Conservation (phyloP, 2,888 invertebrate genomes). For the Abscondita cerata region DNA sequence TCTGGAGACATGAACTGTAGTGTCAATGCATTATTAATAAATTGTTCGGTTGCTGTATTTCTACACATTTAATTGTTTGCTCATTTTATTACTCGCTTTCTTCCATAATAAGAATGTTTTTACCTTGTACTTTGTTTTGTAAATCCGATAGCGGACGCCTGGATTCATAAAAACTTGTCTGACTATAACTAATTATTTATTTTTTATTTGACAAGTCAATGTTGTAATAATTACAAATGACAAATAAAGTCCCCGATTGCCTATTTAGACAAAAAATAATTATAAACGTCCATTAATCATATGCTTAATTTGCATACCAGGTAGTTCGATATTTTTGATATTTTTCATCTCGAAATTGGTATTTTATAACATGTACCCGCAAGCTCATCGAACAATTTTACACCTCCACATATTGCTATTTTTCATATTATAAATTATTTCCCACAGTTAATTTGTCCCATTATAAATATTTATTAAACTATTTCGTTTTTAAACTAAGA, state of each 20-base stretch:
- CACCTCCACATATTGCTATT: constrained; percentile 10
- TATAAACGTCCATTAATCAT: constrained; percentile 21
- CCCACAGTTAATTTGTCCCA: constrained; percentile 17
- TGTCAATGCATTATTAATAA: constrained; percentile 50
- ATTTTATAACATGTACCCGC: constrained; percentile 24
- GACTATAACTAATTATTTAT: background rate
- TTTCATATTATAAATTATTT: constrained; percentile 10
- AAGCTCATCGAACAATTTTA: constrained; percentile 20
- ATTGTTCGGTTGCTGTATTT: constrained; percentile 35
- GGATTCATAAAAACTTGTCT: background rate
- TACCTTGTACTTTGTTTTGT: background rate
- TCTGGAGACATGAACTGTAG: constrained; percentile 40
- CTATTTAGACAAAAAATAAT: constrained; percentile 19
- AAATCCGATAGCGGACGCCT: background rate
- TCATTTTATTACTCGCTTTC: constrained; percentile 15
- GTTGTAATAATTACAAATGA: constrained; percentile 17
- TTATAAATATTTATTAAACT: constrained; percentile 20
- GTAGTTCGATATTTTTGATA: too few species aligned
- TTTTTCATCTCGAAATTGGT: constrained; percentile 20
- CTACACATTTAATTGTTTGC: constrained; percentile 29
- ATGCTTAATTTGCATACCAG: constrained; percentile 22
- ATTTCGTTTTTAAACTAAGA: background rate
- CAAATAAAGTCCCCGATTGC: constrained; percentile 12
- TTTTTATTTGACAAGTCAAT: constrained; percentile 19
- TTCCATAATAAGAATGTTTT: constrained; percentile 6